Percentiles rank a stretch among this genome's conserved stretches.
phyloP scores from a whole-genome alignment of 64 coral and sea anemone genomes.

The Montipora capricornis region DNA sequence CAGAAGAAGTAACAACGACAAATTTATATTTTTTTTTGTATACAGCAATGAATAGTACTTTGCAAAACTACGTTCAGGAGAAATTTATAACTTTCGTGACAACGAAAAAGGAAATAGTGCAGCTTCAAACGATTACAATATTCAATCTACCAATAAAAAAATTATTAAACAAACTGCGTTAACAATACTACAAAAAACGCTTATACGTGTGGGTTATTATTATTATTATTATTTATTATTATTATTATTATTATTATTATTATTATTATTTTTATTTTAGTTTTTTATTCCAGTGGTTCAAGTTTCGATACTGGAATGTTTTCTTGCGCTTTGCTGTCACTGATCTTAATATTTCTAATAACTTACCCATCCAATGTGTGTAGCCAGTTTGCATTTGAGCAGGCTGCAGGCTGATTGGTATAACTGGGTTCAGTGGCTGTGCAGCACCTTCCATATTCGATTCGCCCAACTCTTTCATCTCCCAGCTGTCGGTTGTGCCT shows the following conservation, averaged over 20 bases:
- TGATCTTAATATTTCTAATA: background rate
- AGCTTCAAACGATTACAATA: background rate
- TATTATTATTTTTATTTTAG: background rate
- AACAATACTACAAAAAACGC: background rate
- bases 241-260: too few relatives aligned
- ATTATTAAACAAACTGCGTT: background rate
- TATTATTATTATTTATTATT: background rate
- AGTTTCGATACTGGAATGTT: background rate
- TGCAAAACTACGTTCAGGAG: background rate
- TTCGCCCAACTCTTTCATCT: constrained; percentile 33
- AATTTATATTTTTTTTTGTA: background rate
- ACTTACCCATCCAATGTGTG: background rate
- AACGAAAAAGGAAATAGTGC: background rate
- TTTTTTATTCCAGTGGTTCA: background rate
- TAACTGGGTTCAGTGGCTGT: background rate
- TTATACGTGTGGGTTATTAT: background rate
- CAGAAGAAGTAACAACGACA: background rate
- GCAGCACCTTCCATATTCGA: constrained; percentile 19
- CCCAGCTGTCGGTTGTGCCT: background rate
- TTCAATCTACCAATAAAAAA: background rate
- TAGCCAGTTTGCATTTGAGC: constrained; percentile 2
- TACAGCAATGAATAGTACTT: background rate
- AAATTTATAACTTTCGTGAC: background rate
- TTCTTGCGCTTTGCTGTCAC: background rate
- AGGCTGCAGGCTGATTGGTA: background rate